Base-by-base conservation (phyloP, 2,888 invertebrate species). In the Polydrusus cervinus region DNA sequence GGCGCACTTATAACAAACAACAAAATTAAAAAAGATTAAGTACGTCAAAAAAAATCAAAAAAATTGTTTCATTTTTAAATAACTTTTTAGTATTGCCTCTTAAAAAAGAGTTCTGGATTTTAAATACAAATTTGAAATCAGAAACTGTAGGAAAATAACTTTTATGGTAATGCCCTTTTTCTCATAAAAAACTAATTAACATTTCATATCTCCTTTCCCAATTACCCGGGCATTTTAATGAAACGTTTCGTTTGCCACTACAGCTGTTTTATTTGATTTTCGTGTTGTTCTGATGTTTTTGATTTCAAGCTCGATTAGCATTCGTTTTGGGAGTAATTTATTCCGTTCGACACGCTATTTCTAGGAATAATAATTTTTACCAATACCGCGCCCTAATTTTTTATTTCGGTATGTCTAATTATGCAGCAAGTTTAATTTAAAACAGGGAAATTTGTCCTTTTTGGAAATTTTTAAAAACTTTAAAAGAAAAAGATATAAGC, bases 241-340 rank as follows among this genome's bases (percentile, higher is more conserved):
- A 73, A 67, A 51, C 67, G 55, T 70, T 66, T 64, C 64, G 67
- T 77, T 77, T 78, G 76, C 73, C 78, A 74, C 74, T 75, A 77
- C 74, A 78, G 68, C 78, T 77, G 79, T 79, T 80, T 78, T 78
- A 74, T 76, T 71, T 77, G 72, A 78, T 76, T 79, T 66, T 76
- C 65, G 70, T 66, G 67, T 75, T 73, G 65, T 62, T 76, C 73
- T 61, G 78, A 78, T 79, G 65, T 71, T 72, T 64, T 69, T 62
- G 71, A 71, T 76, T 76, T 76, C 68, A 38, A 13, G 67, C 57
- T 72, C 68, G 76, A 76, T 76, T 76, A 72, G 51, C 30, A 49
- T 71, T 69, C 64, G 65, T 76, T 72, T 76, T 47, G 72, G 64
- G 55, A 61, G 57, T 72, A 76, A 76, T 68, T 72, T 62, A 68